Evolutionary conservation across 2,888 invertebrate species (phyloP), one percentile per base, ranked within the genome.

Genomic region (Pseudococcus longispinus): DNA sequence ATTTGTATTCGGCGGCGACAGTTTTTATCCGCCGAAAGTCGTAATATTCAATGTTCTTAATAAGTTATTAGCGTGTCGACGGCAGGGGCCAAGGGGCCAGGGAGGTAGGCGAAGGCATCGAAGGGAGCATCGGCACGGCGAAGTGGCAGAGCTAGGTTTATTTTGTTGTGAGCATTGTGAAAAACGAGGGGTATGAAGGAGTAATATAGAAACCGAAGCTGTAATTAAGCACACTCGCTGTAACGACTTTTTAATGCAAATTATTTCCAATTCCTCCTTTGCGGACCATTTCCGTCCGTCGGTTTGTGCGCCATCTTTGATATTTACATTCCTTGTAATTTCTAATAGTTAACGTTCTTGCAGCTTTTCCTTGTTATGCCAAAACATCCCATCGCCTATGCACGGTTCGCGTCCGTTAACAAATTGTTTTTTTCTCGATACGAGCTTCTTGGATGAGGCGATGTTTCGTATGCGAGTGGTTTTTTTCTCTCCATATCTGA

Each of bases 161-260:
- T 60, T 37, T 32, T 55, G 84, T 80, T 80, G 26, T 80, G 26
- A 42, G 77, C 77, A 42, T 42, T 80, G 77, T 42, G 84, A 55
- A 60, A 37, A 84, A 83, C 55, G 84, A 84, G 84, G 55, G 84
- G 60, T 55, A 55, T 32, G 60, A 55, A 84, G 86, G 44, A 86
- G 77, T 77, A 86, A 86, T 86, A 86, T 77, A 86, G 86, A 86
- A 86, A 86, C 86, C 86, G 86, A 86, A 86, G 86, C 86, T 87
- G 87, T 87, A 87, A 87, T 87, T 87, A 87, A 87, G 87, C 83
- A 87, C 87, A 82, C 87, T 83, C 87, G 83, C 87, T 87, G 87
- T 87, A 87, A 87, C 87, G 87, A 87, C 87, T 87, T 87, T 87
- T 87, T 87, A 87, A 87, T 87, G 87, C 84, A 87, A 87, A 87